Base-by-base conservation (phyloP, 2,888 invertebrate genomes). In the Stenichneumon culpator region DNA sequence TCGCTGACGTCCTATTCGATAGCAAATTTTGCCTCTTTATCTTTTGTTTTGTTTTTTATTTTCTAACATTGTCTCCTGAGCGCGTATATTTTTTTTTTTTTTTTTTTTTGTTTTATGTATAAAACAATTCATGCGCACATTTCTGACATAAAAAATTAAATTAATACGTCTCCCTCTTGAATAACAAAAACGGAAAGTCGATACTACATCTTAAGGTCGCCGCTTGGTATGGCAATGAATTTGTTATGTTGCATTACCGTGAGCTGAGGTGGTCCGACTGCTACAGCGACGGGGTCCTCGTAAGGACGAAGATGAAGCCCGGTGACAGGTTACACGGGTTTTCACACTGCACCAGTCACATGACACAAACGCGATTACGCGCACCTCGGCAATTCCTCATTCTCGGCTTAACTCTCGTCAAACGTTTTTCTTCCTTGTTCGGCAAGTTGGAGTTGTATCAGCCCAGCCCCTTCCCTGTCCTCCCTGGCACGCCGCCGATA, bases 401-500 rank as follows among this genome's bases (percentile, higher is more conserved):
- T 81, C 47, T n/a, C 52, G 11, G 19, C 11, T 22, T 39, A 14
- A 16, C 60, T 16, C 32, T 39, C 44, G 57, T 60, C 39, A 25
- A 60, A 25, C 22, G 25, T 25, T 69, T 70, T 77, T 22, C 16
- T 65, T 70, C 69, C 65, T 44, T 36, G 39, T 60, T 50, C 52
- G 54, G 3, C 44, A 52, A 52, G 52, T 68, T 67, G 25, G 50
- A 63, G 63, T 9, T 7, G 39, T 36, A 52, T 54, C 88, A 85
- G 16, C 88, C 89, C 88, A 89, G 86, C 89, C 90, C 88, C 88
- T 89, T 86, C 88, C 90, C 89, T 89, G 86, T 89, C 86, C 87
- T 78, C 70, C 82, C 83, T 84, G 79, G 80, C 50, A 73, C 84
- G 73, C 74, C 72, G 75, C 74, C 72, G 68, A 68, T 79, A 54